Evolutionary conservation across 2,888 invertebrate species (phyloP).

Genomic region (Acrobasis consociella): DNA sequence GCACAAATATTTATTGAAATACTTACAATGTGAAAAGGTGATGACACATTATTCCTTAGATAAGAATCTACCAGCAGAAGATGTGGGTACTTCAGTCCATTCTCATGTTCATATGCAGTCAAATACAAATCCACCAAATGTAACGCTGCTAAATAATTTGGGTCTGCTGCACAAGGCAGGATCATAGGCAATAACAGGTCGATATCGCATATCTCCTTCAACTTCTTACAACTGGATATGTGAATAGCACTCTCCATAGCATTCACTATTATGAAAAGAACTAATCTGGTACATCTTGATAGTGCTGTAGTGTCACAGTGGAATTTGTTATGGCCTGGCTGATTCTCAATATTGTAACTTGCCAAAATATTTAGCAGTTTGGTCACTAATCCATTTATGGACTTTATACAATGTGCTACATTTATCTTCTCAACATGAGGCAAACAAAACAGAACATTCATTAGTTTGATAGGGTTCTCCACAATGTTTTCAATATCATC

Average conservation of each 20-base stretch:
- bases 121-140: constrained; percentile 81
- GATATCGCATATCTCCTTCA: constrained; percentile 72
- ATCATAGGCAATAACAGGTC: constrained; percentile 67
- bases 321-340: constrained; percentile 51
- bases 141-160: constrained; percentile 73
- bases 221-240: constrained; percentile 71
- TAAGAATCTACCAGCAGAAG: constrained; percentile 75
- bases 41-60: constrained; percentile 85
- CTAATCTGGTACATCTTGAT: constrained; percentile 63
- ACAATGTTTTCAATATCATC: constrained; percentile 61
- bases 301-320: constrained; percentile 57
- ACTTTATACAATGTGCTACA: constrained; percentile 53
- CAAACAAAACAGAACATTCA: constrained; percentile 79
- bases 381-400: constrained; percentile 59
- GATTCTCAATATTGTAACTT: constrained; percentile 59
- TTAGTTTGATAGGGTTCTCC: constrained; percentile 63
- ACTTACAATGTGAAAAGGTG: constrained; percentile 86
- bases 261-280: constrained; percentile 81
- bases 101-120: constrained; percentile 73
- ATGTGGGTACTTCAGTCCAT: constrained; percentile 64
- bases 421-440: constrained; percentile 80
- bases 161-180: constrained; percentile 69
- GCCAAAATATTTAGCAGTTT: constrained; percentile 53
- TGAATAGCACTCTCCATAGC: constrained; percentile 84
- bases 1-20: constrained; percentile 20